Conservation (phyloP, 2,797 vertebrate genomes). For the Pangasius djambal region DNA sequence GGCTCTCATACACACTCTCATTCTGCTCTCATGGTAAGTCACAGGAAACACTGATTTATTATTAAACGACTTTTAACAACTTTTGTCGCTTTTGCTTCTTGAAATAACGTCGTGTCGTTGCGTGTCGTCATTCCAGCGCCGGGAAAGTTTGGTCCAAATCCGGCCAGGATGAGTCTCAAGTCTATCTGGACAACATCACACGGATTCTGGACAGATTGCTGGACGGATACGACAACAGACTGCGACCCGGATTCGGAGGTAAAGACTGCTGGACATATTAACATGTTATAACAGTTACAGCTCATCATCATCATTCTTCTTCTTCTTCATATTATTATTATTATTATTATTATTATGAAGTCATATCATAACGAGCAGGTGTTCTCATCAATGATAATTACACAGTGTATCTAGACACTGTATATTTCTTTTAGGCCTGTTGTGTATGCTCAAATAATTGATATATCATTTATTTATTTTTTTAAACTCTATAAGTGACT, state of each 20-base stretch:
- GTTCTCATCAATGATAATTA: not conserved
- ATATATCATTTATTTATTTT: not conserved
- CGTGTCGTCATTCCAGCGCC: conserved; percentile 67
- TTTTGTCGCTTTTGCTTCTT: conserved; percentile 56
- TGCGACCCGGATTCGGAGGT: conserved; percentile 95
- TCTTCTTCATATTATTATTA: not conserved
- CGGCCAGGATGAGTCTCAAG: conserved; percentile 71
- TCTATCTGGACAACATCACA: conserved; percentile 91
- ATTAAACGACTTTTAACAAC: conserved; percentile 11
- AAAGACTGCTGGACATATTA: conserved; percentile 47
- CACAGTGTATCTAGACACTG: not conserved
- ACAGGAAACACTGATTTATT: conserved; percentile 15
- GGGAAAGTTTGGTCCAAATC: conserved; percentile 71
- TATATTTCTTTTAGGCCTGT: not conserved
- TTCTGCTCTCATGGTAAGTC: conserved; percentile 86
- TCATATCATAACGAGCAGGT: not conserved
- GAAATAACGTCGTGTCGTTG: not conserved
- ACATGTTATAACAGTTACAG: not conserved
- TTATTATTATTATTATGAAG: not conserved
- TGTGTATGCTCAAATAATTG: not conserved
- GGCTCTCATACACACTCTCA: conserved; percentile 81
- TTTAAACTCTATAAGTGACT: not conserved
- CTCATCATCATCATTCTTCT: not conserved
- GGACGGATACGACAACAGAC: conserved; percentile 94
- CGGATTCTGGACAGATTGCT: conserved; percentile 90